Base-by-base conservation (phyloP, 1,140 invertebrate genomes). In the Ceratina australensis region DNA sequence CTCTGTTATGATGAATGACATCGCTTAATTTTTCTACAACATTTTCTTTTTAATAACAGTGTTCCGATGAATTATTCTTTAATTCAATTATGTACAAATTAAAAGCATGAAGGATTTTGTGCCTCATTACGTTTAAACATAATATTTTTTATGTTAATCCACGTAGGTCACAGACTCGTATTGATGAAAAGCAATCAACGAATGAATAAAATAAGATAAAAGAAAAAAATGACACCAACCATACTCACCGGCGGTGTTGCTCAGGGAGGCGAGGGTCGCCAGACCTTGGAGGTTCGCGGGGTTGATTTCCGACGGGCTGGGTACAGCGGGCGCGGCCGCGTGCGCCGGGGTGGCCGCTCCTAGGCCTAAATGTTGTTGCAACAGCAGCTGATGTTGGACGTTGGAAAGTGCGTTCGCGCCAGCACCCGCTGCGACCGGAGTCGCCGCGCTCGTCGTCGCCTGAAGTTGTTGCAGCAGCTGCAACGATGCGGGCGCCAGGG, bases 381-480 rank as follows among this genome's bases (percentile, higher is more conserved):
- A 89, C 60, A 94, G 83, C 57, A 93, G 87, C 73, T 93, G 92
- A 85, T 93, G 92, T 47, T 93, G 92, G 26, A 93, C 89, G 66
- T 83, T 92, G 72, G 90, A 91, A 26, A 92, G 84, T 16, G 89
- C 89, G 79, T 89, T 92, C 57, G 90, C 89, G 15, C 84, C 87
- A 2, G 90, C 81, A 65, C 86, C 87, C 0, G 90, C 85, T 1
- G 88, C 86, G 1, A 90, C 88, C n/a, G 87, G 89, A 15, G 91
- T 91, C 69, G 93, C 88, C 7, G 91, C 87, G 63, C 90, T 92
- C 26, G 95, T 95, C 54, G 95, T 95, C 47, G 95, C 94, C 85
- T 96, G 96, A 87, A 95, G 93, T 91, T 96, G 96, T 86, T 97
- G 96, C 86, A 96, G 89, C 73, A 96, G 93, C 87, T 96, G 95